Percentiles rank a stretch among this genome's conserved stretches.
Conservation (phyloP, 2,888 invertebrate genomes). For the Metalampra italica region DNA sequence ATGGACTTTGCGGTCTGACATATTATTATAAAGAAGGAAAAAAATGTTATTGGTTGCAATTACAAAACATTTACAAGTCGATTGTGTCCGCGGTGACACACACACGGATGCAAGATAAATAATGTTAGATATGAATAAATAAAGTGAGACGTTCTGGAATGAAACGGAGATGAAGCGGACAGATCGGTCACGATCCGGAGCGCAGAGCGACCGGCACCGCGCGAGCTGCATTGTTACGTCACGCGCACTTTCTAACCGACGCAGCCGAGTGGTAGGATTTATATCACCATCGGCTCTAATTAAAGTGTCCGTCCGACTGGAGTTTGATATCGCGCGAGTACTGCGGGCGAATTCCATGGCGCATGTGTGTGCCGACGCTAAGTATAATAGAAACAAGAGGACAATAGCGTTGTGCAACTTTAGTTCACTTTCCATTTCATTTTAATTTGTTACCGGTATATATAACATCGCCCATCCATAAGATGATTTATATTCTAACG, state of each 20-base stretch:
- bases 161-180: slow-evolving; percentile 30
- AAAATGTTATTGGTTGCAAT: neutral
- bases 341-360: slow-evolving; percentile 44
- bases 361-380: slow-evolving; percentile 22
- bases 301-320: slow-evolving; percentile 47
- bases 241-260: slow-evolving; percentile 62
- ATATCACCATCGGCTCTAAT: slow-evolving; percentile 60
- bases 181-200: slow-evolving; percentile 51
- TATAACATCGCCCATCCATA: slow-evolving; percentile 28
- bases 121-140: slow-evolving; percentile 6
- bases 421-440: slow-evolving; percentile 53
- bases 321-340: slow-evolving; percentile 32
- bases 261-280: slow-evolving; percentile 49
- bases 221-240: slow-evolving; percentile 55
- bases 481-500: slow-evolving; percentile 31
- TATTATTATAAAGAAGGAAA: slow-evolving; percentile 2
- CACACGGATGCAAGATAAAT: neutral
- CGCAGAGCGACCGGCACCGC: slow-evolving; percentile 36
- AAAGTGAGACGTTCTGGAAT: slow-evolving; percentile 31
- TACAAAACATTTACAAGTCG: neutral
- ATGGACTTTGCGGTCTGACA: slow-evolving; percentile 14
- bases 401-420: slow-evolving; percentile 62
- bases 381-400: slow-evolving; percentile 38
- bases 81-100: neutral
- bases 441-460: slow-evolving; percentile 37